Conservation (phyloP, 2,113 vertebrate genomes). For the Chitala chitala region DNA sequence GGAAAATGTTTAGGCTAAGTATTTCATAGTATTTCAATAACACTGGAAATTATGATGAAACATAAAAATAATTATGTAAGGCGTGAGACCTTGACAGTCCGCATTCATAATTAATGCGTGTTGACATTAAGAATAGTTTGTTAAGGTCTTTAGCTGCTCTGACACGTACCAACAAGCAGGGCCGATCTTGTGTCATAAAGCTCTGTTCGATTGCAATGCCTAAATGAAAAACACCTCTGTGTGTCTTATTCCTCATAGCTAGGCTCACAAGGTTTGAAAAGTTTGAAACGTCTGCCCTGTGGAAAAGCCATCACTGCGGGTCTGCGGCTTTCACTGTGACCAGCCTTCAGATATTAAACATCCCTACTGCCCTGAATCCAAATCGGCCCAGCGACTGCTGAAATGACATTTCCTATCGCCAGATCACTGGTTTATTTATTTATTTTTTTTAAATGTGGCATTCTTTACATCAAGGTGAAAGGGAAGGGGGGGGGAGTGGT, state of each 20-base stretch:
- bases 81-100: background rate
- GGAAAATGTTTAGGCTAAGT: background rate
- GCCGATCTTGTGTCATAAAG: background rate
- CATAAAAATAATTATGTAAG: background rate
- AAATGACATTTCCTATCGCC: background rate
- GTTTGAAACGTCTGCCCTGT: background rate
- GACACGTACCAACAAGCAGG: background rate
- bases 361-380: background rate
- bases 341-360: conserved; percentile 10
- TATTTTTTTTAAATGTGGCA: background rate
- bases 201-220: too few species aligned
- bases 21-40: background rate
- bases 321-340: background rate
- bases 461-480: conserved; percentile 10
- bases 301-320: background rate
- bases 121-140: background rate
- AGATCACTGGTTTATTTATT: conserved; percentile 5
- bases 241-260: background rate
- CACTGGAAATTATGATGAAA: background rate
- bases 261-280: background rate
- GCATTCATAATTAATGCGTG: background rate
- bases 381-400: background rate
- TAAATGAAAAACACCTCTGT: too few species aligned
- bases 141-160: background rate
- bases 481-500: background rate